Percentiles rank a stretch among this genome's conserved stretches.
Evolutionary conservation across 2,797 vertebrate genomes (phyloP).

Genomic region (Eulemur albifrons): DNA sequence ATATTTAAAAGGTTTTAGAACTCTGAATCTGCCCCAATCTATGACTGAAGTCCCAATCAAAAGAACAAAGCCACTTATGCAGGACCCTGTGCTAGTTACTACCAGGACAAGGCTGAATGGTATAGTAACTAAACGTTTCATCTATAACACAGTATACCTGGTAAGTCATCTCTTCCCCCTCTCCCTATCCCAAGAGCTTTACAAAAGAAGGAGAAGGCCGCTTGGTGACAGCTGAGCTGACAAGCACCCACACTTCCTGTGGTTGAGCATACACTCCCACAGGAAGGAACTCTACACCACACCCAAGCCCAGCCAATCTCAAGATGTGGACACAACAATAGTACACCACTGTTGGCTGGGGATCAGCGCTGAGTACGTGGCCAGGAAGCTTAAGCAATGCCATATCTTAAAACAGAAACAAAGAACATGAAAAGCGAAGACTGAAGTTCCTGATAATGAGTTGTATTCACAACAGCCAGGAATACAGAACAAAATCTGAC

Average conservation of each 20-base stretch:
- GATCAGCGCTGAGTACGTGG: background rate
- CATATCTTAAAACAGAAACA: background rate
- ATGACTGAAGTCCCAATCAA: background rate
- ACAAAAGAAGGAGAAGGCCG: background rate
- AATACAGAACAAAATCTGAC: constrained; percentile 12
- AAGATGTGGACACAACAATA: background rate
- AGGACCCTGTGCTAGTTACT: background rate
- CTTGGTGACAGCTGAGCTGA: background rate
- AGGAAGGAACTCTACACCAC: background rate
- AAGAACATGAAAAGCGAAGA: background rate
- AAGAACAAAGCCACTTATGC: background rate
- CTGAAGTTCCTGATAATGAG: background rate
- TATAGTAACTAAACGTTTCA: background rate
- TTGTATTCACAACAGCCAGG: background rate
- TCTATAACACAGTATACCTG: background rate
- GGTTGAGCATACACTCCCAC: background rate
- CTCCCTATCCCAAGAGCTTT: background rate
- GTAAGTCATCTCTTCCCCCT: background rate
- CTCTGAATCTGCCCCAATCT: background rate
- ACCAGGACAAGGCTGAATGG: background rate
- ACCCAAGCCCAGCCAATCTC: background rate
- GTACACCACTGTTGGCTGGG: background rate
- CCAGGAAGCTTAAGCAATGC: constrained; percentile 15
- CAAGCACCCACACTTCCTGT: background rate
- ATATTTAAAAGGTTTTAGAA: background rate